A percentile compares a stretch with the other conserved stretches of the same genome.
Evolutionary conservation across 2,797 vertebrate genomes (phyloP).

Genomic region (Siniperca undulata): DNA sequence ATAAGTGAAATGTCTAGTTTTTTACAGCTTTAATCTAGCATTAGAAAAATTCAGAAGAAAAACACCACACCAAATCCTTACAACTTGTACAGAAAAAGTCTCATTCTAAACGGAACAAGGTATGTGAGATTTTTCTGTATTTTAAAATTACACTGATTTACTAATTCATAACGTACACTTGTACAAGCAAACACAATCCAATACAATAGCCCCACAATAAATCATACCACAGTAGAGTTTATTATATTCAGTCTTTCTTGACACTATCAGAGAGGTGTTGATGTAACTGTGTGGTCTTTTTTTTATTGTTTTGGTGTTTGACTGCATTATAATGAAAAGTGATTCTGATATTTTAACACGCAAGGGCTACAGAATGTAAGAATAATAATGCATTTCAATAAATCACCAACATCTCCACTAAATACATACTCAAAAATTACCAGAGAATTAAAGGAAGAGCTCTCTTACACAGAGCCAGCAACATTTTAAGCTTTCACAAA

Average conservation of each 20-base stretch:
- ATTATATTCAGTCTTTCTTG: neutral
- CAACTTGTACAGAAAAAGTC: neutral
- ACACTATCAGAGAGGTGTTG: neutral
- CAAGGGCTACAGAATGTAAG: neutral
- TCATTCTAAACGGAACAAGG: neutral
- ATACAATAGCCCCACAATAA: neutral
- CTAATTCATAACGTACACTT: neutral
- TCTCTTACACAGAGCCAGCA: neutral
- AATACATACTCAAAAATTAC: neutral
- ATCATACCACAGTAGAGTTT: neutral
- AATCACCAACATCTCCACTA: neutral
- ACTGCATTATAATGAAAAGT: neutral
- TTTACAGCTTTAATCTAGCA: neutral
- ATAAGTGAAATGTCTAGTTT: slow-evolving; percentile 7
- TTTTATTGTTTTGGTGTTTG: neutral
- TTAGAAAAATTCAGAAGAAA: neutral
- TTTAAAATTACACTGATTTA: neutral
- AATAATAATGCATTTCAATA: neutral
- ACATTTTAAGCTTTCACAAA: neutral
- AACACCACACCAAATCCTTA: neutral
- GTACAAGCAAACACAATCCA: neutral
- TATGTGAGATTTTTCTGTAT: neutral
- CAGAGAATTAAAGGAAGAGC: neutral
- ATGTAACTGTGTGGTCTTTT: neutral
- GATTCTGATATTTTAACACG: neutral